A percentile compares a stretch with the other conserved stretches of the same genome.
phyloP scores from a whole-genome alignment of 2,888 invertebrate species.

The Cyrtodaria siliqua region DNA sequence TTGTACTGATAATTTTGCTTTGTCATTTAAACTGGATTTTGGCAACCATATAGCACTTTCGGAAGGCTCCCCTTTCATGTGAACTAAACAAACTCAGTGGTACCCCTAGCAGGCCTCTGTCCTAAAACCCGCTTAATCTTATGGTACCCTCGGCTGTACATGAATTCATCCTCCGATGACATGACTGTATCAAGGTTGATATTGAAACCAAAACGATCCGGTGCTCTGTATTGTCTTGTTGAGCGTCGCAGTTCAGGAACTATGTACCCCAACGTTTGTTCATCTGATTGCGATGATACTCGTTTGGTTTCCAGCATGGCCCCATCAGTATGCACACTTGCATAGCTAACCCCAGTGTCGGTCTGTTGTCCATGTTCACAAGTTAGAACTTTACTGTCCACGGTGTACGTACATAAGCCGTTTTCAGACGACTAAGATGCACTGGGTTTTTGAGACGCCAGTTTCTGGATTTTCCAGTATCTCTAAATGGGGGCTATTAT shows the following conservation, averaged over 20 bases:
- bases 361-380: background rate
- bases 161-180: background rate
- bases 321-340: too few relatives aligned
- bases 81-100: too few relatives aligned
- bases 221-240: background rate
- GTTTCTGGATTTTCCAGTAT: constrained; percentile 8
- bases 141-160: background rate
- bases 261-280: background rate
- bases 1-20: too few relatives aligned
- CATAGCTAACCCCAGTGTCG: too few relatives aligned
- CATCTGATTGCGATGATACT: background rate
- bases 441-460: constrained; percentile 4
- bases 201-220: background rate
- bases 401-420: constrained; percentile 18
- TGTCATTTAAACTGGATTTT: too few relatives aligned
- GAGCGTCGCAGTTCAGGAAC: background rate
- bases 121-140: constrained; percentile 12
- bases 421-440: constrained; percentile 19
- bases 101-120: background rate
- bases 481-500: constrained; percentile 14
- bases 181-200: background rate
- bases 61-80: background rate
- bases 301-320: background rate
- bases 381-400: background rate
- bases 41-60: constrained; percentile 19